These are phyloP conservation scores for Cyclopterus lumpus DNA, from an alignment of 2,797 vertebrate species.

Conservation along the genomic window DNA sequence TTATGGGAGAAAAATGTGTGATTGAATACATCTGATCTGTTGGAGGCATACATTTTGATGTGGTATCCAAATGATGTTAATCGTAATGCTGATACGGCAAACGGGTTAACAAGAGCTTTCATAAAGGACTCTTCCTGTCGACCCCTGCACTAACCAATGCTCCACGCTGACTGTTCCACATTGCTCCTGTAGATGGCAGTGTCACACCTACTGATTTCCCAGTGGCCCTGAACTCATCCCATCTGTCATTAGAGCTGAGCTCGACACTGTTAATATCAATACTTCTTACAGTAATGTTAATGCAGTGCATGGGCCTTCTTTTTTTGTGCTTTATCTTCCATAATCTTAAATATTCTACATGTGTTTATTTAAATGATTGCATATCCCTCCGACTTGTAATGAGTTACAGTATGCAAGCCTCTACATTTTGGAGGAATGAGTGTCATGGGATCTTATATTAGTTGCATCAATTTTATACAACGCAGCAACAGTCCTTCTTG, in stretches of 20 bases:
- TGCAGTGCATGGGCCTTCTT: neutral
- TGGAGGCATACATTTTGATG: neutral
- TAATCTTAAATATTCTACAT: conserved; percentile 32
- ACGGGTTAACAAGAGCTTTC: neutral
- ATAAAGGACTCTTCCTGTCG: too few relatives aligned
- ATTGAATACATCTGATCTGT: neutral
- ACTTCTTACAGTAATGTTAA: neutral
- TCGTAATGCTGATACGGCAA: neutral
- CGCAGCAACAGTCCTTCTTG: conserved; percentile 56
- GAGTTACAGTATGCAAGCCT: conserved; percentile 4
- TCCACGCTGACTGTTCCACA: neutral
- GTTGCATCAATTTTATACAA: conserved; percentile 54
- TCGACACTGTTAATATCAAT: neutral
- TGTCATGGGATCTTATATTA: conserved; percentile 65
- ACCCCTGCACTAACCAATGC: neutral
- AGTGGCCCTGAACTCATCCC: conserved; percentile 5
- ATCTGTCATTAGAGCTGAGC: conserved; percentile 15
- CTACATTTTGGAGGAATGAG: conserved; percentile 36
- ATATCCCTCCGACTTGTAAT: conserved; percentile 17
- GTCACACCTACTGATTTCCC: conserved; percentile 51
- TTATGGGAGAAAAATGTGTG: neutral
- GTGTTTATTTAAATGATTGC: conserved; percentile 54
- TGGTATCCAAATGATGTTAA: neutral
- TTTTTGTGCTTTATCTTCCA: neutral
- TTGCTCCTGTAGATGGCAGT: conserved; percentile 75